Evolutionary conservation across 2,888 invertebrate species (phyloP).

Genomic region (Pristionchus maxplancki): DNA sequence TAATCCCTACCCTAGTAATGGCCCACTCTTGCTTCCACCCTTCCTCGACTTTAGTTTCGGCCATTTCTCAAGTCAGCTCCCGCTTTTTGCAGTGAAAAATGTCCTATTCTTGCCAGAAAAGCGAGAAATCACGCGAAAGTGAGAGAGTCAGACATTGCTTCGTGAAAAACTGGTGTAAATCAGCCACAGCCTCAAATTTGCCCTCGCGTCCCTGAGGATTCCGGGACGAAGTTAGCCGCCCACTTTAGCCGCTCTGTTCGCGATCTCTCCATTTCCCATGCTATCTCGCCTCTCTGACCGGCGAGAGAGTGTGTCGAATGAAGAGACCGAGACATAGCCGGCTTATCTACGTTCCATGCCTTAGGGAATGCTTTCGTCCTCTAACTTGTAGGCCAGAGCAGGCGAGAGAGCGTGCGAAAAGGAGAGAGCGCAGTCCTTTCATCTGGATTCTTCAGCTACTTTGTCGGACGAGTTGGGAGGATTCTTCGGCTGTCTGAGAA

Average conservation of each 20-base stretch:
- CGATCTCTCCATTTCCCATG: neutral
- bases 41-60: neutral
- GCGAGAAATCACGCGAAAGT: too few species aligned
- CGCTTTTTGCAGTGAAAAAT: neutral
- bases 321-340: neutral
- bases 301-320: neutral
- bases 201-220: neutral
- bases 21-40: neutral
- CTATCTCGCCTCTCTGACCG: neutral
- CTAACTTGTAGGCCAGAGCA: too few species aligned
- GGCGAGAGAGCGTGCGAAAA: too few species aligned
- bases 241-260: neutral
- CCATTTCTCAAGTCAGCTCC: neutral
- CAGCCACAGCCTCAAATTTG: neutral
- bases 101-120: too few species aligned
- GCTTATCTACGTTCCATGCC: neutral
- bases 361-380: neutral
- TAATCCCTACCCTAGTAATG: neutral
- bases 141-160: too few species aligned
- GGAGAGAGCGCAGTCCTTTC: too few species aligned
- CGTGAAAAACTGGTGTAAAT: neutral
- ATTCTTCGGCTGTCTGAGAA: too few species aligned
- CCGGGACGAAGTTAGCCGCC: neutral
- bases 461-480: too few species aligned
- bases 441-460: too few species aligned